Evolutionary conservation across 2,888 invertebrate species (phyloP).

Genomic region (Euplexia lucipara): DNA sequence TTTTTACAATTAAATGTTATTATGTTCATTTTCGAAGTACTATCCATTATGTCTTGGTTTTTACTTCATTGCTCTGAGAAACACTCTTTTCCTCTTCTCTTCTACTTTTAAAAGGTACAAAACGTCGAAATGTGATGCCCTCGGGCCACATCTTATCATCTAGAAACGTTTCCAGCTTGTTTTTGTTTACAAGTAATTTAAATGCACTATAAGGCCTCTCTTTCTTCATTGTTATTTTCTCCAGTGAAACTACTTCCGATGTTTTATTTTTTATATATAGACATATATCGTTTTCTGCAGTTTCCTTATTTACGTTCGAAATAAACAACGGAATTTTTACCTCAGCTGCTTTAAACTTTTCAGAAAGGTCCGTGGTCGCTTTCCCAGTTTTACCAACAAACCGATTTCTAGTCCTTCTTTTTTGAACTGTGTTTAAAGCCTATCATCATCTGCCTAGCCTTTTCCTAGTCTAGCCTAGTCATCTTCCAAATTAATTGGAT

Average conservation of each 20-base stretch:
- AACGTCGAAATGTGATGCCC: conserved; percentile 9
- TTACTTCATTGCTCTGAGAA: neutral
- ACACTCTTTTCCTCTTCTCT: neutral
- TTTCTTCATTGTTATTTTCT: conserved; percentile 7
- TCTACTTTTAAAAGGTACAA: neutral
- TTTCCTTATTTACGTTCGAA: conserved; percentile 9
- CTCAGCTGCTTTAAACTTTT: neutral
- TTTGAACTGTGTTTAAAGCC: no score
- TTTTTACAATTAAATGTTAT: no score
- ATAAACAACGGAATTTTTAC: conserved; percentile 6
- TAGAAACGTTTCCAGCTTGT: conserved; percentile 1
- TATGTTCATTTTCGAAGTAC: no score
- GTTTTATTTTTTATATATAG: conserved; percentile 12
- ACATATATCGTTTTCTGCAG: neutral
- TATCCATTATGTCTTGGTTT: no score
- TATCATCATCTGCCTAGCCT: no score
- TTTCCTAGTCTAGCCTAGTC: no score
- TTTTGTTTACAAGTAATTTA: conserved; percentile 3
- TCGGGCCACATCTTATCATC: no score
- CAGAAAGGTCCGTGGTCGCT: neutral
- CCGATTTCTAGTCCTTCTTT: neutral
- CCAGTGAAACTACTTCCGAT: neutral
- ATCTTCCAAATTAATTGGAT: no score
- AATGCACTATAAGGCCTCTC: conserved; percentile 8
- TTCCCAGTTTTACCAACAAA: conserved; percentile 6